A percentile compares a stretch with the other conserved stretches of the same genome.
Conservation (phyloP, 1,140 invertebrate genomes). For the Musca domestica region DNA sequence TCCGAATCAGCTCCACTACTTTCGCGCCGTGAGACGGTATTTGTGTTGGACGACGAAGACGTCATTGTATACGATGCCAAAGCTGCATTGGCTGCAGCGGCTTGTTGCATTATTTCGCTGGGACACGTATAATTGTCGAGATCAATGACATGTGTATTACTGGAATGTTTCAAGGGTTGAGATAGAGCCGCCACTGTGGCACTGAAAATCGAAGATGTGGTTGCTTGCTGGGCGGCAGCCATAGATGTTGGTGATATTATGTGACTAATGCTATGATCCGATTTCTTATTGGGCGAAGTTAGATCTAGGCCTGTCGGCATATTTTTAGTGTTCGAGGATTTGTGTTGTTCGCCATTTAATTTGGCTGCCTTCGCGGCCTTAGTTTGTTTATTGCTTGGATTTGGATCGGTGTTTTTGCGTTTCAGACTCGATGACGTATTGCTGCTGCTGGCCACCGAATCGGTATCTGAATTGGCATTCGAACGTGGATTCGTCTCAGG, state of each 20-base stretch:
- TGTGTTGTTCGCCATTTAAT: conserved; percentile 7
- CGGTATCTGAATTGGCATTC: conserved; percentile 46
- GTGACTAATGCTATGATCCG: conserved; percentile 34
- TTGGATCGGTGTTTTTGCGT: conserved; percentile 18
- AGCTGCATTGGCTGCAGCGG: not conserved
- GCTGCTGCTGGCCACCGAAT: conserved; percentile 51
- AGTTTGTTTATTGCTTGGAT: not conserved
- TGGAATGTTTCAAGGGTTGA: conserved; percentile 37
- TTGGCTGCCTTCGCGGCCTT: conserved; percentile 12
- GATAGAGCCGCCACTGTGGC: not conserved
- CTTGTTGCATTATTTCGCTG: conserved; percentile 40
- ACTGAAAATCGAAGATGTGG: conserved; percentile 21
- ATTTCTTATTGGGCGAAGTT: conserved; percentile 36
- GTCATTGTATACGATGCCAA: not conserved
- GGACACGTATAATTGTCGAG: conserved; percentile 45
- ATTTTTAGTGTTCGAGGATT: conserved; percentile 10
- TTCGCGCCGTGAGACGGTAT: conserved; percentile 29
- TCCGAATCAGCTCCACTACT: conserved; percentile 50
- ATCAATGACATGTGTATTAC: conserved; percentile 39
- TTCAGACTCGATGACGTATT: conserved; percentile 40
- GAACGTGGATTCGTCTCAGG: conserved; percentile 33
- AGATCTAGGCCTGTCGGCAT: conserved; percentile 26
- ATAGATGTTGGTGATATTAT: conserved; percentile 20
- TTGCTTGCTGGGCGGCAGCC: conserved; percentile 26
- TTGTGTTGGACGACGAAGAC: not conserved